Percentiles rank a stretch among this genome's conserved stretches.
Conservation (phyloP, 2,888 invertebrate species). For the Sclerodermus sp. region DNA sequence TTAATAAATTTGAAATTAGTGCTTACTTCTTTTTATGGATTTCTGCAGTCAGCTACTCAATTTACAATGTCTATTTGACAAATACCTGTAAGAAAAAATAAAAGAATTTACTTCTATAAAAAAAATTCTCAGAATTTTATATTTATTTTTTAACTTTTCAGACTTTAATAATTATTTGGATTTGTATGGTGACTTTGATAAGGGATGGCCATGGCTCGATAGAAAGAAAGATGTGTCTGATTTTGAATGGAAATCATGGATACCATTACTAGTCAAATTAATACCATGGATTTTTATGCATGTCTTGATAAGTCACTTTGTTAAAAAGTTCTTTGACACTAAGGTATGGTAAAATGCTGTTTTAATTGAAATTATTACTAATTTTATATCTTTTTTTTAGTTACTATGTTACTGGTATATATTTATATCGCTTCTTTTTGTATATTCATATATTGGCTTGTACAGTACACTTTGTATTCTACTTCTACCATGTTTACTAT, state of each 20-base stretch:
- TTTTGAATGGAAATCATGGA: constrained; percentile 72
- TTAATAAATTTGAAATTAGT: constrained; percentile 53
- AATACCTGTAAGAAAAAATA: constrained; percentile 59
- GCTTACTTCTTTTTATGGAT: constrained; percentile 63
- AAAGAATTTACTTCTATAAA: not conserved
- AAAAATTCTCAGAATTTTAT: constrained; percentile 5
- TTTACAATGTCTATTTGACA: constrained; percentile 61
- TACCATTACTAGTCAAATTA: constrained; percentile 60
- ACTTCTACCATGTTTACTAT: constrained; percentile 63
- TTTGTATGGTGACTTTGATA: constrained; percentile 60
- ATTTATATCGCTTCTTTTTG: constrained; percentile 59
- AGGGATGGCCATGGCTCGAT: constrained; percentile 63
- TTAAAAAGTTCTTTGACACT: constrained; percentile 34
- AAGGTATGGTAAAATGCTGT: constrained; percentile 32
- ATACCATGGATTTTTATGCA: constrained; percentile 64
- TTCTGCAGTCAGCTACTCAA: constrained; percentile 61
- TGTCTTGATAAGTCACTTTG: constrained; percentile 60
- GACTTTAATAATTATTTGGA: constrained; percentile 56
- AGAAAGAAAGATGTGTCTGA: constrained; percentile 69
- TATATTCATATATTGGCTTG: constrained; percentile 59
- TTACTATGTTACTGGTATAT: constrained; percentile 63
- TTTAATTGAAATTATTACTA: not conserved
- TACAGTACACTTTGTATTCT: constrained; percentile 60
- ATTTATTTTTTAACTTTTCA: constrained; percentile 32
- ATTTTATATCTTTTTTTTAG: constrained; percentile 42